These are phyloP conservation scores for Phalera bucephala DNA, from an alignment of 2,888 invertebrate genomes.

Conservation along the genomic window DNA sequence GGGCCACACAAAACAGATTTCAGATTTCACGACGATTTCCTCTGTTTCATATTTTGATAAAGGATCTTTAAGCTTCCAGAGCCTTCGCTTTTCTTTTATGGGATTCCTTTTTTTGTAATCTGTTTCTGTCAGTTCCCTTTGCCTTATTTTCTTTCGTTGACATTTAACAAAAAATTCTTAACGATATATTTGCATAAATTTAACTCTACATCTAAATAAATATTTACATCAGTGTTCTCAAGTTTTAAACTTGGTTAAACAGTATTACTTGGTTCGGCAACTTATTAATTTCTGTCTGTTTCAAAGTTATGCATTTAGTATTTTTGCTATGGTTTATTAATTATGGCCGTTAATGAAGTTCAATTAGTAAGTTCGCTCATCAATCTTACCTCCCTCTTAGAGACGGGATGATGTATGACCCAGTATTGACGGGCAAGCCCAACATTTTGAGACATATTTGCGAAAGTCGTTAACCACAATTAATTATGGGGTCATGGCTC, in stretches of 20 bases:
- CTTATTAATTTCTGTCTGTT: slow-evolving; percentile 25
- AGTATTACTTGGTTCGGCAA: slow-evolving; percentile 9
- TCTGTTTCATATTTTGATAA: slow-evolving; percentile 26
- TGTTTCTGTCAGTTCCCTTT: slow-evolving; percentile 18
- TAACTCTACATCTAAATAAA: background rate
- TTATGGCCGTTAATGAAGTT: slow-evolving; percentile 55
- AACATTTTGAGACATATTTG: slow-evolving; percentile 41
- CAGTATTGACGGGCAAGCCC: slow-evolving; percentile 43
- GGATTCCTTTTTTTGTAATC: slow-evolving; percentile 31
- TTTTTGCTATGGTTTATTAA: slow-evolving; percentile 45
- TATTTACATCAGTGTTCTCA: background rate
- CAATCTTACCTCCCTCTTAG: slow-evolving; percentile 49
- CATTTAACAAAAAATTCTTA: background rate
- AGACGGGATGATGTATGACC: slow-evolving; percentile 56
- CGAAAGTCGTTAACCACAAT: slow-evolving; percentile 32
- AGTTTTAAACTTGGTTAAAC: slow-evolving; percentile 5
- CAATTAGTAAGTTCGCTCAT: slow-evolving; percentile 55
- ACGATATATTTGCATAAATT: background rate
- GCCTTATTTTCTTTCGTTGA: background rate
- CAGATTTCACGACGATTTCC: slow-evolving; percentile 17
- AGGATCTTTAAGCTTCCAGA: slow-evolving; percentile 26
- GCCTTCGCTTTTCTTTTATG: slow-evolving; percentile 22
- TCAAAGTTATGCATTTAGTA: slow-evolving; percentile 37
- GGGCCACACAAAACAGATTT: slow-evolving; percentile 18
- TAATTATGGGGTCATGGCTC: slow-evolving; percentile 5